Base-by-base conservation (phyloP, 1,140 invertebrate genomes). In the Drosophila virilis region DNA sequence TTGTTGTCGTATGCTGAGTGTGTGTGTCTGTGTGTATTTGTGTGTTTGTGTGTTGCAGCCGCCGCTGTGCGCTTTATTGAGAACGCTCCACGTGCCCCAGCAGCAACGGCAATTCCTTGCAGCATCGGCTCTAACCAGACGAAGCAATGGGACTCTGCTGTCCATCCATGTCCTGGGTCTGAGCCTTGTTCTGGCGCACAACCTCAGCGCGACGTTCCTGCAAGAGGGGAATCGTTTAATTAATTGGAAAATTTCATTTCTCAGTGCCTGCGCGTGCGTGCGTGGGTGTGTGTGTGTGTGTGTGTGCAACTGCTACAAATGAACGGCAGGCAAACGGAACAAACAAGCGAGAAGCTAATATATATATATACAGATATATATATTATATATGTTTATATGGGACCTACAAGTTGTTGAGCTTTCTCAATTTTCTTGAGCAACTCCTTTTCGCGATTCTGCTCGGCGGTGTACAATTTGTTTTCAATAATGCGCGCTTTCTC, bases 191-290 rank as follows among this genome's bases (percentile, higher is more conserved):
- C 93, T 97, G 96, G 81, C 97, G 96, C 67, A 97, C 97, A 76
- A 96, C 93, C 91, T 97, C 96, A 48, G 96, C 96, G 86, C 96
- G 96, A 86, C 95, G 95, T 93, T 97, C 97, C 97, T 98, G 93
- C 43, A 94, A 94, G 15, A 8, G 15, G 8, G 28, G 7, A 54
- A 33, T 33, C 0, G 1, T 12, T n/a, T 1, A 8, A 17, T 51
- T 9, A 33, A 28, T 8, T 46, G 6, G 35, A 12, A 28, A 13
- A 15, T 52, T 38, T 12, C 28, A 32, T 37, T 32, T 55, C 35
- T 50, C 9, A 8, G 4, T 33, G 13, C 22, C 10, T 17, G 0
- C 2, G 46, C 12, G 8, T 22, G 17, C 3, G 22, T 22, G 22
- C 2, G 2, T 42, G 22, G 58, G 48, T 33, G 17, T 35, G 51